These are phyloP conservation scores for Petrocephalus schoutedeni DNA, from an alignment of 2,797 vertebrate species.

Conservation along the genomic window DNA sequence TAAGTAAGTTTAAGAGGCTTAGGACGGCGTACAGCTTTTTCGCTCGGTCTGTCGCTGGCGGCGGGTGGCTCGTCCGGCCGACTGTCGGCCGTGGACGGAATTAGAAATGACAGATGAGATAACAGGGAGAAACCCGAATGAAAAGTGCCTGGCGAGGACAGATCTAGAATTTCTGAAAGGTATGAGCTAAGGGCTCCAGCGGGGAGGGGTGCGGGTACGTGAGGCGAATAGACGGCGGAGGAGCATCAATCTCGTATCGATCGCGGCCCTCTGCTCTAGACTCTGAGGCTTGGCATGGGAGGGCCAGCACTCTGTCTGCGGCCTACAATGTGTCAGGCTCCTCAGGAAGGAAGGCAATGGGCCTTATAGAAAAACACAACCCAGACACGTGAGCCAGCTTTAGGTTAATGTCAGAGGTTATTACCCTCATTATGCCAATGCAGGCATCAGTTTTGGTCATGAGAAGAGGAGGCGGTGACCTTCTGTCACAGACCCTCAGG, in stretches of 20 bases:
- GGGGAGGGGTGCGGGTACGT: not conserved
- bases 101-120: not conserved
- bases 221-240: not conserved
- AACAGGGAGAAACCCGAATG: not conserved
- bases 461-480: conserved; percentile 15
- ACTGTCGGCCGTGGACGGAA: not conserved
- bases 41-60: not conserved
- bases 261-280: not conserved
- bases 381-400: conserved; percentile 10
- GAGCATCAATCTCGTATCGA: not conserved
- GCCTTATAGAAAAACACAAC: conserved; percentile 15
- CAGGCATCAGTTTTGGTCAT: conserved; percentile 10
- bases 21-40: not conserved
- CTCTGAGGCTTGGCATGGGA: not conserved
- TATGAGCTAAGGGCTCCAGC: not conserved
- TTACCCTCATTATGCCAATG: conserved; percentile 31
- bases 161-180: not conserved
- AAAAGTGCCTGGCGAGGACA: not conserved
- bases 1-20: conserved; percentile 1
- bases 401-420: conserved; percentile 24
- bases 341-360: not conserved
- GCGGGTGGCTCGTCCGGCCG: too few species aligned
- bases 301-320: not conserved
- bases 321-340: not conserved
- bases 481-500: conserved; percentile 32